A percentile compares a stretch with the other conserved stretches of the same genome.
Evolutionary conservation across 1,140 invertebrate species (phyloP).

Genomic region (Phenacoccus solenopsis): DNA sequence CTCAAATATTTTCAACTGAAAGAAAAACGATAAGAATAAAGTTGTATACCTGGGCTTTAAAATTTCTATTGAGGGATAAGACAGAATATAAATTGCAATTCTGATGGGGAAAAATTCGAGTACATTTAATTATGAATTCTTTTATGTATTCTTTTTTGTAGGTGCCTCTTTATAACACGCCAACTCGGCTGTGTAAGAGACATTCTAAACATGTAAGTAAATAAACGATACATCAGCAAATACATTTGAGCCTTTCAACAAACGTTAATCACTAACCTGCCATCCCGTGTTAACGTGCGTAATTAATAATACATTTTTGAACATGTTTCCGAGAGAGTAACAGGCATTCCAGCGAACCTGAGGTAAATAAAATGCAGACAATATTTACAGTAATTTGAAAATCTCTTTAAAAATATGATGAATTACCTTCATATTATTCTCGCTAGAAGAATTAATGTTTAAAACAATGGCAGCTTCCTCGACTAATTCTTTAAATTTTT

Average conservation of each 20-base stretch:
- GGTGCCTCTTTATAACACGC: no score
- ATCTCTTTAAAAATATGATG: slow-evolving; percentile 15
- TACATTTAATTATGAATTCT: no score
- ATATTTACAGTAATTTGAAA: slow-evolving; percentile 9
- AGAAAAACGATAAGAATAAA: not conserved
- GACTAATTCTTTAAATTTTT: slow-evolving; percentile 30
- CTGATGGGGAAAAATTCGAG: no score
- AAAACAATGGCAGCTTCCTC: slow-evolving; percentile 33
- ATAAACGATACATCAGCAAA: no score
- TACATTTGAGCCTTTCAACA: not conserved
- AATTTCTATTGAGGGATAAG: no score
- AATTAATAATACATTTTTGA: slow-evolving; percentile 50
- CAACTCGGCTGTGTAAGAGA: no score
- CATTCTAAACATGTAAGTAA: no score
- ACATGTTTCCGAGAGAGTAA: slow-evolving; percentile 64
- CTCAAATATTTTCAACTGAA: slow-evolving; percentile 9
- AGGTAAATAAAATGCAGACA: slow-evolving; percentile 23
- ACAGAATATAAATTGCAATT: no score
- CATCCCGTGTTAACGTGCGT: slow-evolving; percentile 30
- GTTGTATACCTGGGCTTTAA: no score
- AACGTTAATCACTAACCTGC: slow-evolving; percentile 16
- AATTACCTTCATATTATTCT: slow-evolving; percentile 38
- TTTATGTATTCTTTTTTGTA: no score
- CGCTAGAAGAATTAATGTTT: slow-evolving; percentile 34
- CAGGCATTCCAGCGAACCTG: slow-evolving; percentile 80